phyloP scores from a whole-genome alignment of 2,797 vertebrate genomes.

The Lagocephalus sceleratus region DNA sequence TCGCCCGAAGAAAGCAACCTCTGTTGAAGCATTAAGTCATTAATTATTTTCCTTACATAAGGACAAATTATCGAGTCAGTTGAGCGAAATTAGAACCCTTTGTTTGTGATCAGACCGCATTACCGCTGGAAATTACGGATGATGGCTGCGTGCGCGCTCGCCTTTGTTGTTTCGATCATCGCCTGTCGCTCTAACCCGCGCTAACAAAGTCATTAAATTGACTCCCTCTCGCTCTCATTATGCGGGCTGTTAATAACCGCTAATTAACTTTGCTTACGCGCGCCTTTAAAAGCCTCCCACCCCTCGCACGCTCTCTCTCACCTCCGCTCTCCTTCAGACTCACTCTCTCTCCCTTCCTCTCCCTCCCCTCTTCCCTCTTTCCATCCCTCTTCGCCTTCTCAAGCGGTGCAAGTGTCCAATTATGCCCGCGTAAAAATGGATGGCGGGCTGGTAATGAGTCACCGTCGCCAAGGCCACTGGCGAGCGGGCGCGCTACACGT shows the following conservation, averaged over 20 bases:
- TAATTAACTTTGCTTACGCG: slow-evolving; percentile 86
- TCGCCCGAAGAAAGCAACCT: slow-evolving; percentile 64
- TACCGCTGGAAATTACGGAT: slow-evolving; percentile 82
- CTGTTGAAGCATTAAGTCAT: slow-evolving; percentile 80
- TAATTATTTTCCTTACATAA: slow-evolving; percentile 80
- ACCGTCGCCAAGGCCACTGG: slow-evolving; percentile 41
- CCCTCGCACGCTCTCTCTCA: slow-evolving; percentile 23
- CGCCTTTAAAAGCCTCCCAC: slow-evolving; percentile 73
- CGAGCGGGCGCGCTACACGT: slow-evolving; percentile 7
- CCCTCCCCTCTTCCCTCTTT: slow-evolving; percentile 5
- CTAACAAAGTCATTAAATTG: slow-evolving; percentile 88
- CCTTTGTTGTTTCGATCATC: slow-evolving; percentile 82
- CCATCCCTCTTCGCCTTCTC: slow-evolving; percentile 71
- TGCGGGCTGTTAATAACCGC: slow-evolving; percentile 85
- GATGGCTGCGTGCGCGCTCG: slow-evolving; percentile 77
- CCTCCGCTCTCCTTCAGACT: background rate
- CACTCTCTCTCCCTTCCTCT: slow-evolving; percentile 27
- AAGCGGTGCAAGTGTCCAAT: slow-evolving; percentile 77
- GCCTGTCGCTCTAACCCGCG: slow-evolving; percentile 82
- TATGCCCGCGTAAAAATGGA: slow-evolving; percentile 69
- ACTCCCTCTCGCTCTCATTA: slow-evolving; percentile 86
- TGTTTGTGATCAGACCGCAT: slow-evolving; percentile 83
- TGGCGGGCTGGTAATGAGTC: slow-evolving; percentile 41
- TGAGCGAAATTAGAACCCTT: slow-evolving; percentile 82
- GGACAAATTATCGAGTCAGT: slow-evolving; percentile 82